Base-by-base conservation (phyloP, 2,797 vertebrate genomes). In the Pantherophis vulpinus region DNA sequence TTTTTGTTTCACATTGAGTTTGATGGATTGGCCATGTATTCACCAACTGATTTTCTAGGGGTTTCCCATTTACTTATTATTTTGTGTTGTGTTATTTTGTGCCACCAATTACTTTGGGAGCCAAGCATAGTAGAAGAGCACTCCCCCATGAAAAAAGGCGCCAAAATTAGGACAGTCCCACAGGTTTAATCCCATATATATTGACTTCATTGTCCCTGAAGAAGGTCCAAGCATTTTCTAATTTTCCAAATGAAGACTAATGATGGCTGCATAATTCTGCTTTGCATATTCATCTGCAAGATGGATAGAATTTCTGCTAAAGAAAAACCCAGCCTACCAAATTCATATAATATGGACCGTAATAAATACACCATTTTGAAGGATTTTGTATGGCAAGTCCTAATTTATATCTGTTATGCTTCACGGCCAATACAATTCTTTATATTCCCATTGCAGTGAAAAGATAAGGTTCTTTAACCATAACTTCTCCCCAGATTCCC, bases 381-480 rank as follows among this genome's bases (percentile, higher is more conserved):
- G 56, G 70, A 96, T 96, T 92, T 95, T 95, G 91, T 89, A 94
- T 20, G 94, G 93, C 88, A 94, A 90, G 91, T 93, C 94, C 95
- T 94, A 95, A 96, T 97, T 97, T 96, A 93, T 95, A 97, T 94
- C 92, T 96, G 51, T 91, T 94, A 94, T 0, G 90, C 95, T 97
- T 96, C 95, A 96, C 86, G 94, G 87, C 94, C 93, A 91, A 95
- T 93, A 95, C 88, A 94, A 94, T 91, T 96, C 87, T 95, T 96
- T 96, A 91, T 94, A 96, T 96, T 94, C 56, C 29, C 13, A 96
- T 97, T 96, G 93, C 94, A 95, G 89, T 95, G 95, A 96, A 95
- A 96, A 96, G 96, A 95, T 96, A 97, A 96, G 83, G 89, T n/a
- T 93, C 92, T 95, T 95, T 95, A 94, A 89, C 94, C 90, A 92